A percentile compares a stretch with the other conserved stretches of the same genome.
phyloP scores from a whole-genome alignment of 92 coral and sea anemone genomes.

The Meandrina meandrites region DNA sequence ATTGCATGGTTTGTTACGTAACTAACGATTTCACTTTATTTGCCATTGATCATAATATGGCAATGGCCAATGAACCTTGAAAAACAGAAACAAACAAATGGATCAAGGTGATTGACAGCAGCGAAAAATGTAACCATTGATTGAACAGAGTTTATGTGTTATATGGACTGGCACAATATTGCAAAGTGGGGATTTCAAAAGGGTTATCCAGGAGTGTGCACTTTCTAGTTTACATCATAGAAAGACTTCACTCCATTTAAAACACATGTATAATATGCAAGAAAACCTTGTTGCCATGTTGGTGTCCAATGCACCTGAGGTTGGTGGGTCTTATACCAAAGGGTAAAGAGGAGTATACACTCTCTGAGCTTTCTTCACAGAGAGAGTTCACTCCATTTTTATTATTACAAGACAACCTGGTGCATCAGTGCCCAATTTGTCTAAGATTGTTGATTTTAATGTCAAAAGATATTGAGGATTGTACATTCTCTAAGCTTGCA shows the following conservation, averaged over 20 bases:
- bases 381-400: slow-evolving; percentile 22
- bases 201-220: background rate
- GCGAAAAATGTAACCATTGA: no score
- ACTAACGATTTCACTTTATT: no score
- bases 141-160: no score
- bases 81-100: no score
- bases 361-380: slow-evolving; percentile 9
- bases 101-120: no score
- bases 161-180: no score
- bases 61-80: no score
- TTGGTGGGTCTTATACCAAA: no score
- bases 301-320: background rate
- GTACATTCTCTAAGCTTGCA: background rate
- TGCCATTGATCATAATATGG: no score
- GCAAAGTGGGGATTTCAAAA: background rate
- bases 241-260: slow-evolving; percentile 20
- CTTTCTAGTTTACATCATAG: slow-evolving; percentile 15
- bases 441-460: background rate
- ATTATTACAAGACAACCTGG: background rate
- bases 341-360: background rate
- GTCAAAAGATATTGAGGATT: background rate
- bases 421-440: background rate
- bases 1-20: background rate
- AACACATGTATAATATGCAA: background rate
- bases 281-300: background rate